Evolutionary conservation across 1,140 invertebrate species (phyloP).

Genomic region (Eriocheir sinensis): DNA sequence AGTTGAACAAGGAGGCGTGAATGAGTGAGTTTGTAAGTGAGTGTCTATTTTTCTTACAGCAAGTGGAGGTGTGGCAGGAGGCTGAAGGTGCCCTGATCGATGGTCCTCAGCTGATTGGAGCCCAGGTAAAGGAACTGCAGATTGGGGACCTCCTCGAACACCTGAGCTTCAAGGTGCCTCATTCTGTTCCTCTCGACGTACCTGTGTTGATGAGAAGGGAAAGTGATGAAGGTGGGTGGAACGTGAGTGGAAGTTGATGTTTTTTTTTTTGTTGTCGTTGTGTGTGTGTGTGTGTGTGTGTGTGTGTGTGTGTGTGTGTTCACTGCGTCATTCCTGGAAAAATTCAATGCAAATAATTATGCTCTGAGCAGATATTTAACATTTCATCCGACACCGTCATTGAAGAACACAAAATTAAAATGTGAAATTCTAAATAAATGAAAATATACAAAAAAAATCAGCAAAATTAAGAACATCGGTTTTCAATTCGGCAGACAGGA

Average conservation of each 20-base stretch:
- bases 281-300: background rate
- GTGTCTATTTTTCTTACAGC: constrained; percentile 23
- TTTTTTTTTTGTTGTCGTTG: background rate
- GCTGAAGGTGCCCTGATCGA: constrained; percentile 2
- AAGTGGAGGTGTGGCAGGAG: background rate
- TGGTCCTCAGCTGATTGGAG: constrained; percentile 29
- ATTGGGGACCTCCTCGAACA: constrained; percentile 48
- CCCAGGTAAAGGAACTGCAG: constrained; percentile 67
- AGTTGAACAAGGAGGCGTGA: too few relatives aligned
- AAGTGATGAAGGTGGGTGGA: background rate
- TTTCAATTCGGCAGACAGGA: too few relatives aligned
- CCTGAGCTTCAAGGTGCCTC: constrained; percentile 39
- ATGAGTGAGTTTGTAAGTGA: too few relatives aligned
- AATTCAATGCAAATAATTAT: too few relatives aligned
- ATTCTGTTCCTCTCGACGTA: constrained; percentile 68
- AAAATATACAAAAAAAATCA: too few relatives aligned
- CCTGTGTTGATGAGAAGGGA: background rate
- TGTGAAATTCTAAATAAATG: too few relatives aligned
- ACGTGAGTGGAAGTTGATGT: background rate
- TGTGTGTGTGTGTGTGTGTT: background rate
- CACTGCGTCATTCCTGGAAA: too few relatives aligned
- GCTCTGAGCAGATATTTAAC: too few relatives aligned
- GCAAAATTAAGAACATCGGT: too few relatives aligned
- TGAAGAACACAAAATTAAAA: too few relatives aligned
- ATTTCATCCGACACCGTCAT: too few relatives aligned